Conservation (phyloP, 2,797 vertebrate species). For the Meriones psammophilus region DNA sequence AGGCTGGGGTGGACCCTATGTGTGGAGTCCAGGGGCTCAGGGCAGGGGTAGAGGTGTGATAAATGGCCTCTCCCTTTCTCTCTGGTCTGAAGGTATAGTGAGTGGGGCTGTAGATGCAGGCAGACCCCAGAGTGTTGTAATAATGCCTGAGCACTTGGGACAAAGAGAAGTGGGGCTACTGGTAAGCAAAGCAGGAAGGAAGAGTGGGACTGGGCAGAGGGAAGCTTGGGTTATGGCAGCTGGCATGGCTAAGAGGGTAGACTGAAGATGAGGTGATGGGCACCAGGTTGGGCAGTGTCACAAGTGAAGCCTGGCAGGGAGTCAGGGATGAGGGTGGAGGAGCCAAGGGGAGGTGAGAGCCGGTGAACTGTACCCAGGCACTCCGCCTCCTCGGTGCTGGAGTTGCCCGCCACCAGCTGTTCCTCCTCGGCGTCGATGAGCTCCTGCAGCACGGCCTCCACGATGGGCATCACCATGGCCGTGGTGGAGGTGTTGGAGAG, state of each 20-base stretch:
- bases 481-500: slow-evolving; percentile 99
- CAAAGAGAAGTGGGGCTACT: neutral
- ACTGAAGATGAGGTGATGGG: neutral
- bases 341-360: slow-evolving; percentile 13
- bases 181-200: neutral
- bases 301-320: neutral
- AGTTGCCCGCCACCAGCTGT: slow-evolving; percentile 84
- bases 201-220: neutral
- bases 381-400: slow-evolving; percentile 83
- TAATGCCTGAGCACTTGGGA: neutral
- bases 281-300: neutral
- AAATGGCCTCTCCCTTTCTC: neutral
- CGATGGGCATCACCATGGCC: slow-evolving; percentile 99
- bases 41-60: neutral
- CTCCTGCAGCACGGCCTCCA: slow-evolving; percentile 97
- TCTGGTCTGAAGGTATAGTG: neutral
- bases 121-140: neutral
- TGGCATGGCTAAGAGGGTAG: neutral
- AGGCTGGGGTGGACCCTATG: neutral
- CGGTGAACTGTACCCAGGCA: slow-evolving; percentile 86
- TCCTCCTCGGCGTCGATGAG: slow-evolving; percentile 94
- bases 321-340: neutral
- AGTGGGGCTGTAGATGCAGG: neutral
- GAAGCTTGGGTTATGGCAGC: neutral
- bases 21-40: neutral